Evolutionary conservation across 2,797 vertebrate genomes (phyloP).

Genomic region (Octomys mimax): DNA sequence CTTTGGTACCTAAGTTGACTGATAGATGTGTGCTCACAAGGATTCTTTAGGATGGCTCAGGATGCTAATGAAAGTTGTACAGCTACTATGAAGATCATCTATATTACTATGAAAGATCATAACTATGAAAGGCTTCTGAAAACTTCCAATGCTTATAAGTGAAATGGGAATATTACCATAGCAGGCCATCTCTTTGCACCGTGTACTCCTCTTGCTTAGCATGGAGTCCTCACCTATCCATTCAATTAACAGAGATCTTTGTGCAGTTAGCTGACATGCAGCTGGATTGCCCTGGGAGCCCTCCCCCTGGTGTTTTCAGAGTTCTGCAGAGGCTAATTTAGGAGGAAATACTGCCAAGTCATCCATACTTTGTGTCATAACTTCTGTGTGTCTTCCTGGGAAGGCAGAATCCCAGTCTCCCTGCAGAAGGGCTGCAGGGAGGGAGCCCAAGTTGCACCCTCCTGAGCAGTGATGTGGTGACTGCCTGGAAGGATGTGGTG

Average conservation of each 20-base stretch:
- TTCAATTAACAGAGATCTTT: not conserved
- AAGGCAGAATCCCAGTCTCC: not conserved
- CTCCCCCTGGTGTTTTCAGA: not conserved
- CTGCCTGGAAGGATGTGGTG: slow-evolving; percentile 33
- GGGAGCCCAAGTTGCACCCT: fast-evolving
- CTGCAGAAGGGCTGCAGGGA: not conserved
- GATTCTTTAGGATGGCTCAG: not conserved
- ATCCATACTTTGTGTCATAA: not conserved
- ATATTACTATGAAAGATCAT: not conserved
- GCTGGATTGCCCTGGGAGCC: not conserved
- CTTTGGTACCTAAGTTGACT: not conserved
- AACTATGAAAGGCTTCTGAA: not conserved
- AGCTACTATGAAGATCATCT: not conserved
- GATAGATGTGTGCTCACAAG: not conserved
- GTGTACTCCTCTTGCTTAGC: not conserved
- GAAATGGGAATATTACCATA: not conserved
- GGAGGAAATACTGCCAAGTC: not conserved
- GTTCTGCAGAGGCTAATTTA: not conserved
- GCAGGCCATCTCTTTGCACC: not conserved
- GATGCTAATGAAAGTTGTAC: not conserved
- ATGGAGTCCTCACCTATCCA: not conserved
- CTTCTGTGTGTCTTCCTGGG: fast-evolving
- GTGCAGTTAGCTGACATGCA: not conserved
- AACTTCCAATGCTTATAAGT: not conserved
- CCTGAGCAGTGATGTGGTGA: not conserved